These are phyloP conservation scores for Trachelus iudaicus DNA, from an alignment of 2,888 invertebrate genomes.

Conservation along the genomic window DNA sequence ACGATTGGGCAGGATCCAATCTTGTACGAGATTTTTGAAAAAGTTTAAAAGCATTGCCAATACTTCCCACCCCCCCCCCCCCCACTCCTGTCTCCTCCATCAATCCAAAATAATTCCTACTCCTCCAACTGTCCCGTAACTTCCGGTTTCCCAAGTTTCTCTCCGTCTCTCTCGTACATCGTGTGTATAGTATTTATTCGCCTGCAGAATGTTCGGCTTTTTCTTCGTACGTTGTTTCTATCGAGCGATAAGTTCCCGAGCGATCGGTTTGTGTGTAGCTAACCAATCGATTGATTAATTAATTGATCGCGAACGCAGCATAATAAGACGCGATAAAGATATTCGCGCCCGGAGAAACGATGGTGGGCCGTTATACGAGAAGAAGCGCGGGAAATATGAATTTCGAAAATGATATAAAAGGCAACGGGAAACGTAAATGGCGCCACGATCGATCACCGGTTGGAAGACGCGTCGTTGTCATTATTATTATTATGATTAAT, in stretches of 20 bases:
- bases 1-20: constrained; percentile 60
- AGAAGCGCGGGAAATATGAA: background rate
- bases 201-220: constrained; percentile 37
- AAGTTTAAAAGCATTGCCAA: background rate
- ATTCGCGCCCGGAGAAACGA: background rate
- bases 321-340: background rate
- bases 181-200: constrained; percentile 60
- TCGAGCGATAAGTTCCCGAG: constrained; percentile 2
- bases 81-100: background rate
- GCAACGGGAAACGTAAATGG: background rate
- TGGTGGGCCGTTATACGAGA: background rate
- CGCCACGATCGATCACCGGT: constrained; percentile 17
- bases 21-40: constrained; percentile 21
- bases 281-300: background rate
- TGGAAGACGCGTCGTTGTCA: constrained; percentile 9
- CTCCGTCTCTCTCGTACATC: constrained; percentile 19
- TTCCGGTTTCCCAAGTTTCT: constrained; percentile 20
- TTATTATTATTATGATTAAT: constrained; percentile 22
- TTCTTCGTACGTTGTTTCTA: constrained; percentile 49
- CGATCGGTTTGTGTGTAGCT: constrained; percentile 17
- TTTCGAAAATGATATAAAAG: background rate
- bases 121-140: constrained; percentile 13
- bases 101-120: constrained; percentile 8
- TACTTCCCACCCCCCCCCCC: background rate
- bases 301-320: background rate